Percentiles rank a stretch among this genome's conserved stretches.
These are phyloP conservation scores for Nipponia nippon DNA, from an alignment of 2,113 vertebrate species.

Conservation along the genomic window DNA sequence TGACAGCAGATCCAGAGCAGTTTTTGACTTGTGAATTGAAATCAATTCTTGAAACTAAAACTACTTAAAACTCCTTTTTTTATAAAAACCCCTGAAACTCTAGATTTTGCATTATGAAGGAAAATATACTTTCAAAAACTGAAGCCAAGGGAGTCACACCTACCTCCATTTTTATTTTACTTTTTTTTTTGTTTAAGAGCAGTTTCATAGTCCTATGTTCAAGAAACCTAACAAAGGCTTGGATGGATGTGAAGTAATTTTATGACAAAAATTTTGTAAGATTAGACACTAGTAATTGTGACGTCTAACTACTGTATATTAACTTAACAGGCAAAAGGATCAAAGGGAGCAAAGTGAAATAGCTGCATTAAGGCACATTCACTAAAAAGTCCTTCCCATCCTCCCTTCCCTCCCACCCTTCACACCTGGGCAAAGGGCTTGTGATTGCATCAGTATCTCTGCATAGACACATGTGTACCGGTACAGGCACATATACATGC, in stretches of 20 bases:
- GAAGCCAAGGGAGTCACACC: background rate
- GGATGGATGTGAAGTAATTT: background rate
- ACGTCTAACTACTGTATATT: background rate
- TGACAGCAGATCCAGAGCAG: background rate
- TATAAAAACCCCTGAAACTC: background rate
- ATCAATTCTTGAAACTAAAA: background rate
- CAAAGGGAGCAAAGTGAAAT: background rate
- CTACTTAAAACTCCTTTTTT: background rate
- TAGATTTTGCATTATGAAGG: background rate
- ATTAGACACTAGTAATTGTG: background rate
- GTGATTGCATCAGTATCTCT: background rate
- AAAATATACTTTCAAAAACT: background rate
- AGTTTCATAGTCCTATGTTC: background rate
- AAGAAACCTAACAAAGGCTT: background rate
- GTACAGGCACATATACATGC: accelerated
- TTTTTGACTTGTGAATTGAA: background rate
- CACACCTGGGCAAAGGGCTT: background rate
- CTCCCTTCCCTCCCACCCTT: background rate
- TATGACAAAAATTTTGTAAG: background rate
- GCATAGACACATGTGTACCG: accelerated
- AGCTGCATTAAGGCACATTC: background rate
- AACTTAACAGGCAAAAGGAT: background rate
- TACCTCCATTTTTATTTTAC: background rate
- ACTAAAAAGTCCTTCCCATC: background rate
- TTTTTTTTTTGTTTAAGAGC: background rate